Evolutionary conservation across 2,797 vertebrate species (phyloP), one percentile per base, ranked within the genome.

Genomic region (Glyptemys insculpta): DNA sequence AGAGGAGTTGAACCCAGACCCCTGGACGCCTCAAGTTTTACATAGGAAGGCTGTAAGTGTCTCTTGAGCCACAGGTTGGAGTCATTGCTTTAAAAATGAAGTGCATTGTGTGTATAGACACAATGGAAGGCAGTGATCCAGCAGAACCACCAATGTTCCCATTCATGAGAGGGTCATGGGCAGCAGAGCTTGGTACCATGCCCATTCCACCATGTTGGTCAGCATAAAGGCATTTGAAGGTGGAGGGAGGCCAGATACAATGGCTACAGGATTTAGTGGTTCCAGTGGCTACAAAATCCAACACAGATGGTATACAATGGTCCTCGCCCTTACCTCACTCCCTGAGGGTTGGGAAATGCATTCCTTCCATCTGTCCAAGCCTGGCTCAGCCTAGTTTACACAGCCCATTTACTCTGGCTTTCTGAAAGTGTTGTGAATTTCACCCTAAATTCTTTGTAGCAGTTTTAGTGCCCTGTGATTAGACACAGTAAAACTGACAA

Each of bases 401-500:
- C 83, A 90, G 23, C 34, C 50, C 2, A 1, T 49, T 53, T 53
- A 83, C 76, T 93, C 62, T 87, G 88, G 14, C 41, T 47, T 76
- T 88, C 72, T 81, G 12, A 53, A 53, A 62, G 89, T 85, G 23
- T 54, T 89, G 18, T 3, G 12, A 83, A 23, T 85, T 80, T 95
- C 83, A 89, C 41, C 87, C 87, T 44, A 2, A 79, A 74, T 85
- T 79, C 85, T 95, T 10, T 83, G 76, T 84, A 91, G 62, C 72
- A 57, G 47, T 62, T 91, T 82, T 88, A 57, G 87, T 53, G 87
- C 50, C 50, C 87, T 80, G 52, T 52, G 88, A 89, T 92, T 91
- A 12, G 41, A 68, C 78, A 79, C 86, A 94, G 85, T 19, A 72
- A 95, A 54, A 57, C 87, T 96, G 85, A 97, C 81, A 95, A 97